These are phyloP conservation scores for Armadillidium nasatum DNA, from an alignment of 1,140 invertebrate genomes.

Conservation along the genomic window DNA sequence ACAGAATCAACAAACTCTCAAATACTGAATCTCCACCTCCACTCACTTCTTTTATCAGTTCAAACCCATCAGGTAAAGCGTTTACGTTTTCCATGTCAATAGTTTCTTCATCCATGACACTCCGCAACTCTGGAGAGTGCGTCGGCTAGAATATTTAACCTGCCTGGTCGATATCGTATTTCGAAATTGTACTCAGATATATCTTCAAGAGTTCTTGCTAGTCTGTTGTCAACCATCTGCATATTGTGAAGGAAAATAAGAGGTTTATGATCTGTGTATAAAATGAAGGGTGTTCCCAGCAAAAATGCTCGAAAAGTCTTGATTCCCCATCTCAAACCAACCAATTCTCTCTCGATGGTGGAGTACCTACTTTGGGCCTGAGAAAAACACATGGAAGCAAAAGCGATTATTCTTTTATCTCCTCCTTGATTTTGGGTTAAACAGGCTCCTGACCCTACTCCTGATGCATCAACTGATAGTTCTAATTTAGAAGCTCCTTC, in stretches of 20 bases:
- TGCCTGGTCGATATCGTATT: not conserved
- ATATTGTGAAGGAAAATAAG: slow-evolving; percentile 14
- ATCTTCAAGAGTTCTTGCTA: slow-evolving; percentile 9
- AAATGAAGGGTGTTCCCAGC: not conserved
- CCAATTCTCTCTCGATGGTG: slow-evolving; percentile 5
- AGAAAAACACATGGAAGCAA: not conserved
- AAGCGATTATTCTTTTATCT: not conserved
- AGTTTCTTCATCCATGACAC: not conserved
- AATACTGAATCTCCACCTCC: slow-evolving; percentile 12
- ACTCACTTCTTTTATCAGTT: too few species aligned
- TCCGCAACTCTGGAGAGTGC: not conserved
- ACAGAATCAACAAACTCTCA: not conserved
- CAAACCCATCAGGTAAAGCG: too few species aligned
- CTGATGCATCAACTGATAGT: slow-evolving; percentile 13
- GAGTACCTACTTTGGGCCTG: not conserved
- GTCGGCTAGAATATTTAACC: not conserved
- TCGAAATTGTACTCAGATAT: not conserved
- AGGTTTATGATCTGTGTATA: not conserved
- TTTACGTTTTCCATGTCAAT: too few species aligned
- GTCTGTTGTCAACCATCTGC: not conserved
- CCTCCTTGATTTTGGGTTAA: not conserved
- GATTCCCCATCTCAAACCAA: slow-evolving; percentile 4
- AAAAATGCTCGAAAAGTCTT: slow-evolving; percentile 11
- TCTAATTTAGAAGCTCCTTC: slow-evolving; percentile 16
- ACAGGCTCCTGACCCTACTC: not conserved